Evolutionary conservation across 2,113 vertebrate species (phyloP), one percentile per base, ranked within the genome.

Genomic region (Sisor rabdophorus): DNA sequence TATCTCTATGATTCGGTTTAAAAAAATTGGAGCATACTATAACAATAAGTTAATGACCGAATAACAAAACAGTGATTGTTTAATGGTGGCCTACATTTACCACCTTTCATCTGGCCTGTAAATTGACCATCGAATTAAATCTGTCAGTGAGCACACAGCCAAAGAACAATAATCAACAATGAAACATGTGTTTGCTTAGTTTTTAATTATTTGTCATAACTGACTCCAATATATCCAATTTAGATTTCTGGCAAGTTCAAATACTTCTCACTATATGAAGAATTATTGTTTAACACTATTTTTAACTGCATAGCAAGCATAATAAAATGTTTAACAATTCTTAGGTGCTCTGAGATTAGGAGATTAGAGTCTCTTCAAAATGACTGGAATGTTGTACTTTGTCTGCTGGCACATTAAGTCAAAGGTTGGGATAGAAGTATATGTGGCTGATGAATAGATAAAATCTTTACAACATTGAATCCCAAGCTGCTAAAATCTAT

Each of bases 321-420:
- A 15, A 15, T 22, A 44, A 73, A 48, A 19, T 73, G 28, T 26
- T 48, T 26, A 59, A 17, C 15, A 28, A n/a, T 52, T 20, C 72
- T 63, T 22, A 17, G 19, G 10, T 44, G 11, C 56, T 50, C 15
- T 12, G 28, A n/a, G n/a, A n/a, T n/a, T n/a, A n/a, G 50, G 17
- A 30, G 24, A 52, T 60, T n/a, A 36, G 2, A 2, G 10, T 17
- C 10, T 65, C 30, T 60, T 17, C 7, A 17, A 53, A 73, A 50
- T 10, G 40, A 28, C 30, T 48, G 16, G 44, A 74, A 74, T 53
- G 72, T 32, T 74, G 72, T 52, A 61, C 72, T 74, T 74, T 80
- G 79, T 52, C 26, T 52, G 40, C 58, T 50, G 58, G 53, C 5
- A 50, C 17, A 30, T 28, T 0, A 22, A 20, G 12, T 44, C 59